Evolutionary conservation across 2,797 vertebrate genomes (phyloP).

Genomic region (Perdix hodgsoniae): DNA sequence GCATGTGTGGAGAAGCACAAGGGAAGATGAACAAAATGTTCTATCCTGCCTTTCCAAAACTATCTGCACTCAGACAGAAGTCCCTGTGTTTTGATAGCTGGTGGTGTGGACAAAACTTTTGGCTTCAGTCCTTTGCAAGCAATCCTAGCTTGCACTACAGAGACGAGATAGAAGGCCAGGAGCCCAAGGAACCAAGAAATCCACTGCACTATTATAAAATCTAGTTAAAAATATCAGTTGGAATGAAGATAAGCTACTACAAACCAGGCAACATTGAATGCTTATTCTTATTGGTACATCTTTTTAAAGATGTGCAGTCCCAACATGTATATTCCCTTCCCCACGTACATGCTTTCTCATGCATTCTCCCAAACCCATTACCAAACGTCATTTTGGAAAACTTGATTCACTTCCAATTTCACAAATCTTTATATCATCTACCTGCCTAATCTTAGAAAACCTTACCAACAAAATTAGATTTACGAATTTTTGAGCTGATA

Average conservation of each 20-base stretch:
- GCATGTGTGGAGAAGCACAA: not conserved
- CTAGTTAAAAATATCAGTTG: conserved; percentile 20
- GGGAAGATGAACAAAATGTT: conserved; percentile 61
- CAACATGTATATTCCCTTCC: rapidly evolving
- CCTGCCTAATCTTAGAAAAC: not conserved
- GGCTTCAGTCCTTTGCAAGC: conserved; percentile 1
- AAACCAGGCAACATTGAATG: not conserved
- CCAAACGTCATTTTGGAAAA: not conserved
- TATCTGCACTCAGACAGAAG: conserved; percentile 43
- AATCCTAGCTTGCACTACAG: conserved; percentile 1
- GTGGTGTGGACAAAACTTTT: conserved; percentile 2
- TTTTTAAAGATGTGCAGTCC: not conserved
- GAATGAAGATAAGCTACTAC: not conserved
- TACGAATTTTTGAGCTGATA: not conserved
- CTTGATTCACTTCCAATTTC: not conserved
- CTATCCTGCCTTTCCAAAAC: conserved; percentile 42
- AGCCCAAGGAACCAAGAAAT: conserved; percentile 26
- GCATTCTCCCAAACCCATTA: not conserved
- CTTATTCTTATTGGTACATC: not conserved
- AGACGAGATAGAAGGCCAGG: conserved; percentile 4
- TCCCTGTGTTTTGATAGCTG: conserved; percentile 57
- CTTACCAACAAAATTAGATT: not conserved
- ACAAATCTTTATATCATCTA: not conserved
- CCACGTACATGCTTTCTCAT: not conserved
- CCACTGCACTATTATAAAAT: conserved; percentile 27